These are phyloP conservation scores for Ceratotherium simum DNA, from an alignment of 2,113 vertebrate genomes.

Conservation along the genomic window DNA sequence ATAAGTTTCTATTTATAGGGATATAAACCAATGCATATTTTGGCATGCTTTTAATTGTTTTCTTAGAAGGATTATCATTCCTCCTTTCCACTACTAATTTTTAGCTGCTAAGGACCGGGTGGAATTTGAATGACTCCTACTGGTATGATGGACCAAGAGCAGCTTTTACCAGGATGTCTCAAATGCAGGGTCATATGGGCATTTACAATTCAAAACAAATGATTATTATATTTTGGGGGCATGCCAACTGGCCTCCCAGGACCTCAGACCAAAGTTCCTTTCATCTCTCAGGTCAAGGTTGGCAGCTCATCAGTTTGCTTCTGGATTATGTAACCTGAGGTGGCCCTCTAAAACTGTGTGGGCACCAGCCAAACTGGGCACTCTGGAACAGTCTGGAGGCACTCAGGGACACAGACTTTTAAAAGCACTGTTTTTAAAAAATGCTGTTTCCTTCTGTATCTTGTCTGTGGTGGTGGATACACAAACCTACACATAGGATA, in stretches of 20 bases:
- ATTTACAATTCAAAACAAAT: slow-evolving; percentile 30
- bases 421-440: not conserved
- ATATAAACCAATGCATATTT: not conserved
- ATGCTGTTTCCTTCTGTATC: not conserved
- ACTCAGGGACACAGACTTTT: not conserved
- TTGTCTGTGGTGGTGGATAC: not conserved
- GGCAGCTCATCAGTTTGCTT: slow-evolving; percentile 26
- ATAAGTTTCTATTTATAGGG: not conserved
- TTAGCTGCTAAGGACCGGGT: not conserved
- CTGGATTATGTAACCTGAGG: not conserved
- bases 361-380: not conserved
- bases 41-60: not conserved
- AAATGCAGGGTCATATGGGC: not conserved
- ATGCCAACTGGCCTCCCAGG: not conserved
- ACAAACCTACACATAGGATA: not conserved
- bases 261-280: slow-evolving; percentile 18
- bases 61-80: slow-evolving; percentile 2
- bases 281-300: slow-evolving; percentile 38
- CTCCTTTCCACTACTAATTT: slow-evolving; percentile 1
- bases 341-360: not conserved
- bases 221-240: not conserved
- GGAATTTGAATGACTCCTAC: slow-evolving; percentile 26
- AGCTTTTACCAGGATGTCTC: slow-evolving; percentile 44
- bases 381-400: not conserved
- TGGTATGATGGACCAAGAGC: not conserved